Percentiles rank a stretch among this genome's conserved stretches.
These are phyloP conservation scores for Campaea margaritaria DNA, from an alignment of 2,888 invertebrate species.

Conservation along the genomic window DNA sequence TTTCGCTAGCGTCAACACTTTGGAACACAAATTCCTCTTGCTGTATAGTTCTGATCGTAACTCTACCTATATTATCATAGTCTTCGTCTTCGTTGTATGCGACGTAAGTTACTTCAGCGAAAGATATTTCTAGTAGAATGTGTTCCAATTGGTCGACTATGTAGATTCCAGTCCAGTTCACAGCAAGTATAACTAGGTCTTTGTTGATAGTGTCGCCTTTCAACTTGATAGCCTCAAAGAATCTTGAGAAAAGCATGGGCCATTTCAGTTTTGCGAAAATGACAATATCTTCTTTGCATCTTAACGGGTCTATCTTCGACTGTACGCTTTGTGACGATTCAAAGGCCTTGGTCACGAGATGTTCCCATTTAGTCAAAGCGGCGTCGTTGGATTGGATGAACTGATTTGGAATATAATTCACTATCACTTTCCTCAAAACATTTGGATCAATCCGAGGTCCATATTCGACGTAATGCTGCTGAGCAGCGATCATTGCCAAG, in stretches of 20 bases:
- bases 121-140: slow-evolving; percentile 94
- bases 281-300: slow-evolving; percentile 96
- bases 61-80: slow-evolving; percentile 84
- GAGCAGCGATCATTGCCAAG: slow-evolving; percentile 94
- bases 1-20: slow-evolving; percentile 94
- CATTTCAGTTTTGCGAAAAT: slow-evolving; percentile 96
- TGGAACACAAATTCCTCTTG: slow-evolving; percentile 96
- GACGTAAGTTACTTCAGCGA: slow-evolving; percentile 93
- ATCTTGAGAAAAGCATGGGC: slow-evolving; percentile 97
- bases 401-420: slow-evolving; percentile 93
- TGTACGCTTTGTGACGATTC: slow-evolving; percentile 89
- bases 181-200: slow-evolving; percentile 94
- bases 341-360: slow-evolving; percentile 89
- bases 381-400: slow-evolving; percentile 87
- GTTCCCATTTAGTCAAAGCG: slow-evolving; percentile 89
- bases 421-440: slow-evolving; percentile 88
- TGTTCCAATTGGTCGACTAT: slow-evolving; percentile 97
- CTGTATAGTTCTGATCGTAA: slow-evolving; percentile 92
- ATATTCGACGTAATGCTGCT: slow-evolving; percentile 95
- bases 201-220: slow-evolving; percentile 88
- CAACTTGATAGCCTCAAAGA: slow-evolving; percentile 94
- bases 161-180: slow-evolving; percentile 97
- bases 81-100: slow-evolving; percentile 83
- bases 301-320: slow-evolving; percentile 86
- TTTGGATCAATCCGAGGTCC: slow-evolving; percentile 88